Evolutionary conservation across 2,888 invertebrate genomes (phyloP), one percentile per base, ranked within the genome.

Genomic region (Asteroscopus sphinx): DNA sequence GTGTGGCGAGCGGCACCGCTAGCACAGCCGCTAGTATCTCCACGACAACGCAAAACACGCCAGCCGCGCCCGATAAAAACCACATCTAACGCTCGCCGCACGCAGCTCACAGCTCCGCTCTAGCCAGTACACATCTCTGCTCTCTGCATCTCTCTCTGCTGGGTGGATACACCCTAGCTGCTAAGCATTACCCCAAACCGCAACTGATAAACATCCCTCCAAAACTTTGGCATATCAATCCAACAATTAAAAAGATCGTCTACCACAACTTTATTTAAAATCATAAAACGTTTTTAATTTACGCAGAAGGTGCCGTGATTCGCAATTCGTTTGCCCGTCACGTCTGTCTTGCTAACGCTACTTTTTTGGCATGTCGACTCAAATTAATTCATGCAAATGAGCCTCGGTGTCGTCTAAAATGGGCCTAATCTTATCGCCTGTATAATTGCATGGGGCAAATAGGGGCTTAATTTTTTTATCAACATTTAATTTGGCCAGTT

Each of bases 331-430:
- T 83, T 83, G 67, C 87, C 25, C 54, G 76, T 84, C 88, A 88
- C 88, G 88, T 87, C 76, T 79, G 63, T 49, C 58, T 62, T 45
- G 58, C 68, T 54, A 67, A 65, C 58, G 63, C 77, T 68, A 81
- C 80, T 81, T 85, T 86, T 87, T 82, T 80, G 85, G 81, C 76
- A 79, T 82, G 83, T 79, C 81, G 61, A 77, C 83, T 82, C 67
- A 87, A 89, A 89, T 88, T 88, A 89, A 88, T 88, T 88, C 82
- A 88, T 89, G 89, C 82, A 88, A 89, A 89, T 86, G 80, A 82
- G 77, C 67, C 70, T 76, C 73, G 71, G 77, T 83, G 83, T 82
- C 80, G 84, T 88, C 88, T 86, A 81, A 86, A 89, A 85, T 80
- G 82, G 80, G 79, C 79, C 82, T 88, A 87, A 86, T 88, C 87